Evolutionary conservation across 2,888 invertebrate species (phyloP), one percentile per base, ranked within the genome.

Genomic region (Eurytoma adleriae): DNA sequence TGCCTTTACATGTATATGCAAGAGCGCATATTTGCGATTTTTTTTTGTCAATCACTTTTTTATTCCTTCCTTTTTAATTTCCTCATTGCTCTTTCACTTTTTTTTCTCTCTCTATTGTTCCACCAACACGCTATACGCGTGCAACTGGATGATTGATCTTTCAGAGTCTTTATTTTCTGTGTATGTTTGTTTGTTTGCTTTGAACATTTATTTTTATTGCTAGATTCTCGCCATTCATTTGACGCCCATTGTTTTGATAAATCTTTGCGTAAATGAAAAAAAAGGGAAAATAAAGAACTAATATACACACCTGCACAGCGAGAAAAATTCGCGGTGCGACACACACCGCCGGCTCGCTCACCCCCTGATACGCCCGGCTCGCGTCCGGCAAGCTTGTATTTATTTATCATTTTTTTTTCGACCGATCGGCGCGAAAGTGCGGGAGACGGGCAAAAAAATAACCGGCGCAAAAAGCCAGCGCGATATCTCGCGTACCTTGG

Each of bases 341-440:
- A 89, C 89, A 86, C 89, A 86, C 88, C 89, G 89, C 89, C 87
- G 88, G 90, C 89, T 90, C 88, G 89, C 87, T 89, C 90, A 89
- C 90, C 87, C 87, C 87, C 87, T 87, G 88, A 88, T 87, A 85
- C 84, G 85, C 83, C 84, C 48, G 16, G 85, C 85, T 85, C 86
- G 86, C 84, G 85, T 87, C 86, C 86, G 86, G 87, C 86, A 85
- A 87, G 86, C 14, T 54, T 54, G 54, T 5, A n/a, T n/a, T n/a
- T 14, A 54, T 14, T 54, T n/a, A 7, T 48, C 40, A 18, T 64
- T 40, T 40, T 64, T 24, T 13, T 61, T 61, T 61, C 14, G 27
- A 16, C 16, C 27, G 30, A 62, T 62, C 40, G 62, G 30, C 61
- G 7, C 85, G 87, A 86, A 85, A 84, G 87, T 86, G 86, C 86